Evolutionary conservation across 2,113 vertebrate species (phyloP), one percentile per base, ranked within the genome.

Genomic region (Megaptera novaeangliae): DNA sequence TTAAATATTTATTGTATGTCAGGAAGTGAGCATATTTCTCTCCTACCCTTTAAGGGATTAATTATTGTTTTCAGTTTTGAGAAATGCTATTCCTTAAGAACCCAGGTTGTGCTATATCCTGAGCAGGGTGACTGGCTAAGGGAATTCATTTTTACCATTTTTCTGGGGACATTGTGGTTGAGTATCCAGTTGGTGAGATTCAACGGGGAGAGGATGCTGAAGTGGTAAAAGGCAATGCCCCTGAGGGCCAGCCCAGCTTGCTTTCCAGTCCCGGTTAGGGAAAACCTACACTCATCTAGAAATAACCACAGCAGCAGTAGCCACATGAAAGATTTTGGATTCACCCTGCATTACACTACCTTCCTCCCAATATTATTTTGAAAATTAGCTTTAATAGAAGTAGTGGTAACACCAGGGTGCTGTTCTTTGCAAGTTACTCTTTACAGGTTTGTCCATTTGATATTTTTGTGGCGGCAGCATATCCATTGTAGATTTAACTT

Each of bases 331-430:
- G 25, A 21, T 21, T 23, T 81, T 68, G 1, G 21, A 23, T 21
- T 97, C 8, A n/a, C 41, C 72, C 74, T 94, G 21, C 3, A 25
- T 39, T 81, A 69, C 11, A 55, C 11, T 39, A 85, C 41, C 57
- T 18, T 57, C 4, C 15, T 93, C 31, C 36, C 61, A 52, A 61
- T 18, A 66, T 34, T 78, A 80, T 5, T 41, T 46, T 59, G 9
- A 72, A 97, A 97, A 95, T 83, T 84, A 89, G 34, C 46, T 63
- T 88, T 55, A 71, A 34, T 66, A 88, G 52, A 91, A 27, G 12
- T 57, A 74, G 2, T 74, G 41, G 2, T 69, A 57, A 72, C 8
- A 59, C 66, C 93, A 77, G 72, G 23, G 75, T 17, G 27, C 27
- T 66, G 29, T 8, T 84, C 41, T 81, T 85, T 85, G 3, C 5